Conservation (phyloP, 2,797 vertebrate species). For the Odontamblyopus lacepedii region DNA sequence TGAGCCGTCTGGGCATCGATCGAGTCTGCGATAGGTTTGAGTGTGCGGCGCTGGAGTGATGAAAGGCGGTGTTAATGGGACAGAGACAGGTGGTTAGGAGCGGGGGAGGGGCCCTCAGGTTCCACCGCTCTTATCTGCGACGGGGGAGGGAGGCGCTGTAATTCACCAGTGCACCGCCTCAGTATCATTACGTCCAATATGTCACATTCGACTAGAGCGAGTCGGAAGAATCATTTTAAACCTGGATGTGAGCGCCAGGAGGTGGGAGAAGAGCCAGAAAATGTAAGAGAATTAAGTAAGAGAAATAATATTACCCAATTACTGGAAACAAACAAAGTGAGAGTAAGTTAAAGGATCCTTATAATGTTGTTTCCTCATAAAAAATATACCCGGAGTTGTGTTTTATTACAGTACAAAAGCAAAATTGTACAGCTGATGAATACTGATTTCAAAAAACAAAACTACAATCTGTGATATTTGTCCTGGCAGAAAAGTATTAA, state of each 20-base stretch:
- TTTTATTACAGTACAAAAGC: too few species aligned
- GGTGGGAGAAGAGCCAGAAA: too few species aligned
- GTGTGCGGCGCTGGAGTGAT: conserved; percentile 59
- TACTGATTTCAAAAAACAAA: too few species aligned
- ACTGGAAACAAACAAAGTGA: too few species aligned
- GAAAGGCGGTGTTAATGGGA: conserved; percentile 69
- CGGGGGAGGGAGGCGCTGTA: conserved; percentile 22
- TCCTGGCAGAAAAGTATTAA: too few species aligned
- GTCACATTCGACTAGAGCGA: neutral
- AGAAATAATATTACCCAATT: too few species aligned
- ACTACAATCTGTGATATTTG: too few species aligned
- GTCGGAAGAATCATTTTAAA: neutral
- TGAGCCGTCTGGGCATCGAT: conserved; percentile 54
- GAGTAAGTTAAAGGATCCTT: too few species aligned
- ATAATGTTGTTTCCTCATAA: too few species aligned
- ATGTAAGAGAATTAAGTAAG: too few species aligned
- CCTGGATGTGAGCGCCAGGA: neutral
- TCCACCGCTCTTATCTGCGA: conserved; percentile 62
- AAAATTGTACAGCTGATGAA: neutral
- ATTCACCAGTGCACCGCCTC: conserved; percentile 8
- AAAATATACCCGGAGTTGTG: too few species aligned
- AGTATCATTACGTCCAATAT: conserved; percentile 3
- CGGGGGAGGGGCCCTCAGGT: conserved; percentile 45
- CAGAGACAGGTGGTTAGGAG: conserved; percentile 57
- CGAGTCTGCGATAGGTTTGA: conserved; percentile 57